Evolutionary conservation across 2,888 invertebrate species (phyloP), one percentile per base, ranked within the genome.

Genomic region (Belgica antarctica): DNA sequence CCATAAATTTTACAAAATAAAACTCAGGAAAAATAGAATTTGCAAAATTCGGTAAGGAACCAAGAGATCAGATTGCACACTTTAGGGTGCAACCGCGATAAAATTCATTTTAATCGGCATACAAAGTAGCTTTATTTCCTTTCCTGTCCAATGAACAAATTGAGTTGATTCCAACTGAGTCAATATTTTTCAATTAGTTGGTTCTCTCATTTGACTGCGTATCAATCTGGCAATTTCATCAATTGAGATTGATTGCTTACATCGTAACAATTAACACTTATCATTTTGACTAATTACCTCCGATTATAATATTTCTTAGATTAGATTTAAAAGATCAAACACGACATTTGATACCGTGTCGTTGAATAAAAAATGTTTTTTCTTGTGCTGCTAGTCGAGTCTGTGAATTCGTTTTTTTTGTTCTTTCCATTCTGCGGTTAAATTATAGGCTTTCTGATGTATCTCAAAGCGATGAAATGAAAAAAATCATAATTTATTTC

Each of bases 391-490:
- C 41, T 41, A 3, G n/a, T 12, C 41, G 7, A 41, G 15, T 41
- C 41, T 52, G 52, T 52, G 17, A 28, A 17, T 19, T 62, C 31
- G 27, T 27, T 59, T 62, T 62, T 63, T 62, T 62, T 62, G 62
- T 59, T 25, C 27, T 59, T 22, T 61, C 22, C 10, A 1, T 62
- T 28, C 62, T 25, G 52, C 52, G 19, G 22, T 8, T 52, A 52
- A 52, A 52, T 52, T 52, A 52, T 52, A 22, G 52, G 52, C 22
- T 17, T 52, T 19, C 41, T 41, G 41, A 12, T 41, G 12, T 5
- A 7, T 52, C 17, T 52, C 4, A 19, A 3, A 52, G 22, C 19
- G 19, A 52, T 8, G 34, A 31, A 3, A 17, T 19, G 52, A 52
- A 4, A 7, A 17, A 52, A 17, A 52, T 22, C 3, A n/a, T 22